Conservation (phyloP, 2,113 vertebrate genomes). For the Tragelaphus imberbis region DNA sequence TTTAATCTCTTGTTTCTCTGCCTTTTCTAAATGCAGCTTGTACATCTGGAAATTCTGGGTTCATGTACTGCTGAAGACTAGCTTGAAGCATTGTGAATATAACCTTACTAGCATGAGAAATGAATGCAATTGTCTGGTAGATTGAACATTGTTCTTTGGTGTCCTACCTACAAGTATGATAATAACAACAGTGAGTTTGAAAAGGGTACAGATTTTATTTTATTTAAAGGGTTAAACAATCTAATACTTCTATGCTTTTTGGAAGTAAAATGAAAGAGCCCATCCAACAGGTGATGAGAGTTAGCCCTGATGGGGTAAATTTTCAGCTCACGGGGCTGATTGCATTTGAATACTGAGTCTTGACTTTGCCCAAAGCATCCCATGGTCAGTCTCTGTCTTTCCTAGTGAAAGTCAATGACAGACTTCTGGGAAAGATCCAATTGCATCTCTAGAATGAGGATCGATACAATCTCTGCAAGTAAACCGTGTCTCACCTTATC, state of each 20-base stretch:
- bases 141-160: neutral
- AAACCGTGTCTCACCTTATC: neutral
- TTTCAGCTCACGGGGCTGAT: neutral
- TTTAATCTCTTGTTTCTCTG: neutral
- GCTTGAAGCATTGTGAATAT: neutral
- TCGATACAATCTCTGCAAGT: constrained; percentile 20
- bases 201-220: neutral
- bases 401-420: constrained; percentile 49
- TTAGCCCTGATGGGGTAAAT: neutral
- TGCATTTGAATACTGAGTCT: neutral
- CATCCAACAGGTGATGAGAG: neutral
- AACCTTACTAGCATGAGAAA: neutral
- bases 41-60: neutral
- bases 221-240: neutral
- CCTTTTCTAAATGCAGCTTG: neutral
- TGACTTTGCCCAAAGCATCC: neutral
- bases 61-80: neutral
- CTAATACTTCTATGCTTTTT: neutral
- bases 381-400: constrained; percentile 10
- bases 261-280: neutral
- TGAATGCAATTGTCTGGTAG: neutral
- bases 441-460: constrained; percentile 41
- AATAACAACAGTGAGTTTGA: neutral
- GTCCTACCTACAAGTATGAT: neutral
- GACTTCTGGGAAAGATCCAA: constrained; percentile 33